Base-by-base conservation (phyloP, 2,797 vertebrate genomes). In the Pelobates cultripes region DNA sequence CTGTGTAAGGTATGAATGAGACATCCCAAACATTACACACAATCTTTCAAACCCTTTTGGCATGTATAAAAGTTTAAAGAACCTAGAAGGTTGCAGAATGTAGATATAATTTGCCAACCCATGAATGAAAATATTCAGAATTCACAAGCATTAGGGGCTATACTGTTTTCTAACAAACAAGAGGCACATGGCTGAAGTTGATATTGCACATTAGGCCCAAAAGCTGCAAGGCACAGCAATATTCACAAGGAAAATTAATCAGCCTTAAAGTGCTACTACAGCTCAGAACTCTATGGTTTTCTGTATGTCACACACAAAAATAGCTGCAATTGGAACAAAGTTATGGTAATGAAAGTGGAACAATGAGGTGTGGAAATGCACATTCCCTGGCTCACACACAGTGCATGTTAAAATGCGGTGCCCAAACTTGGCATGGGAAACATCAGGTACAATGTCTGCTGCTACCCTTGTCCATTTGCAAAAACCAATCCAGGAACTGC, bases 221-320 rank as follows among this genome's bases (percentile, higher is more conserved):
- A 28, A 79, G 69, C 68, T 61, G 69, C 43, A 28, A 41, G 57
- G 71, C 57, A 70, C 55, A 57, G 77, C 53, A 70, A 43, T 17
- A 44, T 69, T 61, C 41, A 43, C 78, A 77, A 85, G 81, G 85
- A 85, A 87, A 88, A 82, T 73, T 15, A 79, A 61, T 67, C 77
- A 44, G 15, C 28, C 55, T 60, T 28, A 70, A 8, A 42, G 55
- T 15, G 83, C 64, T 80, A 70, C 80, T 83, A 86, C 44, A 80
- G 69, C 61, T 15, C 84, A 85, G 85, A 87, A 89, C 87, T 88
- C 87, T 53, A 9, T 55, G 79, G 75, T 75, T 75, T 86, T 81
- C 85, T 76, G 0, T 87, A 84, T 61, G 78, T 90, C 88, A 88
- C 86, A 69, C 87, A 88, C 86, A 78, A 80, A 86, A 90, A 89